Evolutionary conservation across 2,797 vertebrate species (phyloP).

Genomic region (Diceros bicornis): DNA sequence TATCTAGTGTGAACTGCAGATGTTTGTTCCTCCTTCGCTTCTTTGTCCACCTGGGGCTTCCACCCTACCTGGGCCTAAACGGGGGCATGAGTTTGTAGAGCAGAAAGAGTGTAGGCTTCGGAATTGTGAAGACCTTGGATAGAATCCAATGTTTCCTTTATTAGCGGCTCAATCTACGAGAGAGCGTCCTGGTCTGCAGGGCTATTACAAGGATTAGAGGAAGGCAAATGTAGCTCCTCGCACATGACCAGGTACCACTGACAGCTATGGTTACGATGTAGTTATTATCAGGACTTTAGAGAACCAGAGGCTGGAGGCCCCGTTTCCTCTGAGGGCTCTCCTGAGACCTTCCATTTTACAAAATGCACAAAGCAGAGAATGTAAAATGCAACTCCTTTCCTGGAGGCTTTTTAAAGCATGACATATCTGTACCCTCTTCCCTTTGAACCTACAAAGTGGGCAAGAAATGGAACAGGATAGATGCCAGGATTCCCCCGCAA

Average conservation of each 20-base stretch:
- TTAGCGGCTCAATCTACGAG: neutral
- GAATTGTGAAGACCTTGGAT: neutral
- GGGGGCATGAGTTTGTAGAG: neutral
- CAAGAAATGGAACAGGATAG: neutral
- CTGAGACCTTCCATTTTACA: neutral
- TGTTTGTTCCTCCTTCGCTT: neutral
- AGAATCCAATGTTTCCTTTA: neutral
- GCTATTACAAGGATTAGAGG: neutral
- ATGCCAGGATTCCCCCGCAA: neutral
- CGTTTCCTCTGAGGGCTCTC: neutral
- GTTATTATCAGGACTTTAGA: neutral
- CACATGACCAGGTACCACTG: neutral
- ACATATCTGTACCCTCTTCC: neutral
- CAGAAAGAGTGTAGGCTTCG: neutral
- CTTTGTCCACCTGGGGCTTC: neutral
- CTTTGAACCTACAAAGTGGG: neutral
- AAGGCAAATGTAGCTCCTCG: neutral
- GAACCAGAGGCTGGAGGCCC: neutral
- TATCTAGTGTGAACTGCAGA: constrained; percentile 44
- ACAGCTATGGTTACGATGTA: accelerated
- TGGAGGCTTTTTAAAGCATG: neutral
- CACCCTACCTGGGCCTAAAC: neutral
- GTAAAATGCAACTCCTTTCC: neutral
- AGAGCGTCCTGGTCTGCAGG: neutral
- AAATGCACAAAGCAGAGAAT: neutral